These are phyloP conservation scores for Steinernema hermaphroditum DNA, from an alignment of 2,888 invertebrate species.

Conservation along the genomic window DNA sequence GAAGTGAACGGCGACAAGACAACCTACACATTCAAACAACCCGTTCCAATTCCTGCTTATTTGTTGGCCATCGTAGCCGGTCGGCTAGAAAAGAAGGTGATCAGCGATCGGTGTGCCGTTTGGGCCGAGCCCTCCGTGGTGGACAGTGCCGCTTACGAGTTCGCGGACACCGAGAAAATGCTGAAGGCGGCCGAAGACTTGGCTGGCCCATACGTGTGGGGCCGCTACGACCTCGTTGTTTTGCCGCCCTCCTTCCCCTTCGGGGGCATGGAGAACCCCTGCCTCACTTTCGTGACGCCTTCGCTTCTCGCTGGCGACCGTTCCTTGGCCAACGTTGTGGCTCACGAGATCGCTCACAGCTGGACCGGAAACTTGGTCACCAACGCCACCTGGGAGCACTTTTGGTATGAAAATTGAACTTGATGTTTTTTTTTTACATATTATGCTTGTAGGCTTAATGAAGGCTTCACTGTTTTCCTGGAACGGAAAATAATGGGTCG, in stretches of 20 bases:
- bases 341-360: constrained; percentile 92
- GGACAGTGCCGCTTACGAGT: constrained; percentile 83
- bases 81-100: constrained; percentile 72
- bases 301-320: constrained; percentile 88
- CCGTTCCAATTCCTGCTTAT: constrained; percentile 77
- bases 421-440: neutral
- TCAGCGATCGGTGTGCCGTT: constrained; percentile 73
- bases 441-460: constrained; percentile 74
- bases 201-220: constrained; percentile 62
- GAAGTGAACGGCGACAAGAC: constrained; percentile 23
- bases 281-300: constrained; percentile 90
- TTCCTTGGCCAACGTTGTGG: constrained; percentile 80
- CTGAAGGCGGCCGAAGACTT: constrained; percentile 78
- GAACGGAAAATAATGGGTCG: constrained; percentile 83
- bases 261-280: constrained; percentile 97
- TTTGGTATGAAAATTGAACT: constrained; percentile 75
- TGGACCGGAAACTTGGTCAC: constrained; percentile 95
- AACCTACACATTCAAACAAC: constrained; percentile 3
- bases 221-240: constrained; percentile 79
- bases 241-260: constrained; percentile 90
- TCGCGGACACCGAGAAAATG: constrained; percentile 80
- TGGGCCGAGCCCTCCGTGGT: constrained; percentile 87
- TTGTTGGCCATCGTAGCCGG: constrained; percentile 87
- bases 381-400: constrained; percentile 88
- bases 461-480: constrained; percentile 89